Base-by-base conservation (phyloP, 2,888 invertebrate species). In the Netelia melanura region DNA sequence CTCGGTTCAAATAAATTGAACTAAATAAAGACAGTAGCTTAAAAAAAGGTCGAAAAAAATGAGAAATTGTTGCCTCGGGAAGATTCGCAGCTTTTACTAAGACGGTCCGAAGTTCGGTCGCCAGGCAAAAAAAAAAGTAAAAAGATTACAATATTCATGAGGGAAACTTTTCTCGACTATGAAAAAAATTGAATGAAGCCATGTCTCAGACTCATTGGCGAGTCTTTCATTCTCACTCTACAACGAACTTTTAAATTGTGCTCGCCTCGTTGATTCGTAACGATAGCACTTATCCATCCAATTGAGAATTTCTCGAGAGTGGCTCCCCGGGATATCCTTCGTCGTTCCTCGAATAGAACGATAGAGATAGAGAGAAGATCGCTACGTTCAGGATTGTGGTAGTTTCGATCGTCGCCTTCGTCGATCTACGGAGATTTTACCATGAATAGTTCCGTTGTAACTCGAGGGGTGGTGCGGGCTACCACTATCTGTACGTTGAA, bases 251-350 rank as follows among this genome's bases (percentile, higher is more conserved):
- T 81, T 81, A 76, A 84, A 81, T 81, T 54, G 84, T 72, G 76
- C 70, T 72, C 77, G 80, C 81, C 76, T 84, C 80, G 84, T 84
- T 84, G 84, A 77, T 84, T 81, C 80, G 71, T 72, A 81, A 84
- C 84, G 80, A 84, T 84, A 84, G 81, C 80, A 84, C 76, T 84
- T 80, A 84, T 75, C 76, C 84, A 44, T 81, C 64, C 76, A 84
- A 84, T 84, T 75, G 84, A 84, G 81, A 81, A 84, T 84, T 76
- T 81, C 76, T 76, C 80, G 43, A 65, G 56, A 72, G 80, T 56
- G 71, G 61, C 76, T 67, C 44, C 30, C 43, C 56, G 44, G 56
- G 23, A 67, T 76, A 76, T 43, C 56, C 56, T 67, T 52, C 65
- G 10, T 23, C 54, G 58, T 74, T 65, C 23, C 56, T 52, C 30